Percentiles rank a stretch among this genome's conserved stretches.
These are phyloP conservation scores for Chelon labrosus DNA, from an alignment of 2,797 vertebrate genomes.

Conservation along the genomic window DNA sequence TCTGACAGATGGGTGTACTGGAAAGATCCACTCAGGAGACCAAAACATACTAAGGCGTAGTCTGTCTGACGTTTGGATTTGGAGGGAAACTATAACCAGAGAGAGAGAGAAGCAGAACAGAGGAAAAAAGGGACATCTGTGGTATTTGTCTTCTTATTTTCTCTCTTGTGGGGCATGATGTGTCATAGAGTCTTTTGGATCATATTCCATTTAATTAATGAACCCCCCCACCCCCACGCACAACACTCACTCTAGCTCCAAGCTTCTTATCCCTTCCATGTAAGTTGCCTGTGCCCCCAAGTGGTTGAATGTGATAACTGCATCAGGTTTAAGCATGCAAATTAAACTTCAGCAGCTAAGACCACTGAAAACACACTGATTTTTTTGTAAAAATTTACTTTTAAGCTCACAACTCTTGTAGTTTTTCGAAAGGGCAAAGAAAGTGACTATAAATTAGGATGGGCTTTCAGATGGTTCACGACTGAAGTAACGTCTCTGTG, in stretches of 20 bases:
- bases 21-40: conserved; percentile 75
- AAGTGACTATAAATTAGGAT: neutral
- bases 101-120: conserved; percentile 58
- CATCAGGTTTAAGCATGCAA: conserved; percentile 35
- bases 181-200: conserved; percentile 79
- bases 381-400: conserved; percentile 2
- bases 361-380: conserved; percentile 1
- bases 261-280: conserved; percentile 56
- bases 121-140: conserved; percentile 76
- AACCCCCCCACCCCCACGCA: neutral
- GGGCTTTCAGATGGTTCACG: neutral
- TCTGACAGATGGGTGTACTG: conserved; percentile 78
- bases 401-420: neutral
- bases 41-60: conserved; percentile 76
- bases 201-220: conserved; percentile 77
- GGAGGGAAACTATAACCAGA: conserved; percentile 59
- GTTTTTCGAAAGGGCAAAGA: neutral
- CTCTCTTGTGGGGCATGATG: conserved; percentile 73
- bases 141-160: conserved; percentile 77
- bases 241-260: conserved; percentile 28
- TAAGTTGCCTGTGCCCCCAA: conserved; percentile 86
- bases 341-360: conserved; percentile 12
- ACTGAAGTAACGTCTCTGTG: neutral
- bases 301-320: conserved; percentile 75
- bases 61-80: conserved; percentile 76